phyloP scores from a whole-genome alignment of 2,113 vertebrate genomes.

The Mixornis gularis region DNA sequence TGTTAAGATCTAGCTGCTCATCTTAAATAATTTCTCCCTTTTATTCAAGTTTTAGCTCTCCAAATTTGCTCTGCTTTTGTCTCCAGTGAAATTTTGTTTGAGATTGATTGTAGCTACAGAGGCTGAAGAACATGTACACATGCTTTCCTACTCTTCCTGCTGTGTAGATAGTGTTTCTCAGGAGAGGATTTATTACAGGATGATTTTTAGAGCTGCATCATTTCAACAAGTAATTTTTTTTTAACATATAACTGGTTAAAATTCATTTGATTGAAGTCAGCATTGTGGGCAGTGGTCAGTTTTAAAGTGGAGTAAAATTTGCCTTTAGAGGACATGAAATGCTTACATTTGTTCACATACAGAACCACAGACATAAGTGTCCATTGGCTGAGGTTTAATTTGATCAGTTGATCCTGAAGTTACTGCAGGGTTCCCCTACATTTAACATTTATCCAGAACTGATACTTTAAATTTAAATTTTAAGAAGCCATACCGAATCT shows the following conservation, averaged over 20 bases:
- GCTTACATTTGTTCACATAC: not conserved
- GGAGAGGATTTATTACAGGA: not conserved
- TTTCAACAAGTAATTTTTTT: not conserved
- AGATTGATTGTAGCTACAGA: not conserved
- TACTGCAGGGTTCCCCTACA: not conserved
- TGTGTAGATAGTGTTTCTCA: not conserved
- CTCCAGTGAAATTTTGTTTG: not conserved
- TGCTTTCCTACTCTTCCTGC: not conserved
- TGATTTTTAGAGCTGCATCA: not conserved
- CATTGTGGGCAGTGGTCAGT: not conserved
- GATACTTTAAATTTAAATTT: not conserved
- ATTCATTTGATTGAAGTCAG: not conserved
- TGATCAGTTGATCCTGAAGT: not conserved
- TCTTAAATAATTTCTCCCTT: not conserved
- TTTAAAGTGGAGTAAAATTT: not conserved
- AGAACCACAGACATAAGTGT: not conserved
- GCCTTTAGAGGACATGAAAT: not conserved
- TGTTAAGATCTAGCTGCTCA: not conserved
- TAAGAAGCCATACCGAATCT: not conserved
- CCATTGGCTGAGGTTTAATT: not conserved
- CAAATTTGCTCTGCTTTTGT: not conserved
- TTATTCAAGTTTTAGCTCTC: not conserved
- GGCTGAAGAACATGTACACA: fast-evolving
- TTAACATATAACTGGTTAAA: not conserved
- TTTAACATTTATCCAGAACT: not conserved